Base-by-base conservation (phyloP, 1,140 invertebrate species). In the Cherax quadricarinatus region DNA sequence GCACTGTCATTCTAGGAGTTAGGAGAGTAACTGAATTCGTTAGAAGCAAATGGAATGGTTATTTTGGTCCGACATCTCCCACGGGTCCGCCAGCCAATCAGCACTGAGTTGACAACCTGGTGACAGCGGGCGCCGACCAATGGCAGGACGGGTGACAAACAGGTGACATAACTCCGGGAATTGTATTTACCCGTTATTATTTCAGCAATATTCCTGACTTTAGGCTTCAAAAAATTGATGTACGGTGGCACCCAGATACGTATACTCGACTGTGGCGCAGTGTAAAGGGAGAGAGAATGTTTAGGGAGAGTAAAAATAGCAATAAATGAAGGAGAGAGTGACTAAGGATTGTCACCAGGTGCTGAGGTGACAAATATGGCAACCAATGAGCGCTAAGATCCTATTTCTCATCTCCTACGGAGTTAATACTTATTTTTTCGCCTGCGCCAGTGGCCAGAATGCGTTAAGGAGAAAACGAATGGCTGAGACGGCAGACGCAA, bases 311-410 rank as follows among this genome's bases (percentile, higher is more conserved):
- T 24, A 62, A 41, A 62, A 62, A n/a, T 30, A 18, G 53, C n/a
- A 51, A 83, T 87, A 14, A 51, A 87, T 24, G 24, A 79, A 87
- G 5, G n/a, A 53, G 62, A 66, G 70, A 51, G 51, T 12, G 70
- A 24, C 85, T 70, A 78, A 85, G 51, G 73, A 84, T 53, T 91
- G 90, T 91, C 90, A 91, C 90, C 90, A 87, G 90, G 90, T 91
- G 73, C 75, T 9, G 78, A 57, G 90, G 90, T 91, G 90, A 91
- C 90, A 91, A 91, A 91, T 70, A 80, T 70, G 60, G 53, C 78
- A 51, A 53, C 90, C 90, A 91, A 91, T 91, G 90, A 60, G 78
- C 66, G 60, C 24, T 60, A 14, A 57, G 75, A 51, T 85, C 84
- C 53, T 51, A 18, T n/a, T n/a, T 51, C 24, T 10, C 30, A 24